Conservation (phyloP, 2,113 vertebrate species). For the Calcarius ornatus region DNA sequence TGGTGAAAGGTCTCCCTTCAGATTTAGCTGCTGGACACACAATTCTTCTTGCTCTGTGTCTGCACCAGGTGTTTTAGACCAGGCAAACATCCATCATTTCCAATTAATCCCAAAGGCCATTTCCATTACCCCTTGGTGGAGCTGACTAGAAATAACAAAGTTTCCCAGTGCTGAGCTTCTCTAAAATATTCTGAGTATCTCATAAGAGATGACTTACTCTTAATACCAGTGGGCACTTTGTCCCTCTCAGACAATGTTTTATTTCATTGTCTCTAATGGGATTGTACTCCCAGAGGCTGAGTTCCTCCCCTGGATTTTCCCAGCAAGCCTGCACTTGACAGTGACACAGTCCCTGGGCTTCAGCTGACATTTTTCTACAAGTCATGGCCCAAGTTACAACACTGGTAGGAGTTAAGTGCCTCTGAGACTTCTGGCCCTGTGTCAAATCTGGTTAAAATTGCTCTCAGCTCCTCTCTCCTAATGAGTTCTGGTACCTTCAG, state of each 20-base stretch:
- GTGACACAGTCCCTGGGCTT: not conserved
- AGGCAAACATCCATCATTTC: conserved; percentile 23
- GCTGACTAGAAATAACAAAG: not conserved
- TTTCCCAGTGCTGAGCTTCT: not conserved
- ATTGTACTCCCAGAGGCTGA: not conserved
- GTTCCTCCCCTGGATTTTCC: not conserved
- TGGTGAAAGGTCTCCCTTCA: not conserved
- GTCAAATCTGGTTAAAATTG: not conserved
- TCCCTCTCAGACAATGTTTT: not conserved
- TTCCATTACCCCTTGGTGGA: conserved; percentile 22
- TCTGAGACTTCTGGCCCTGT: not conserved
- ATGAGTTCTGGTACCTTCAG: not conserved
- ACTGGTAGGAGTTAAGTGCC: not conserved
- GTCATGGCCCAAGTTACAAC: not conserved
- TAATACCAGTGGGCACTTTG: not conserved
- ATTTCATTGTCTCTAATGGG: not conserved
- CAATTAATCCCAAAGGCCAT: conserved; percentile 43
- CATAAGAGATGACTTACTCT: not conserved
- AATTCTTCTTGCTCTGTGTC: conserved; percentile 40
- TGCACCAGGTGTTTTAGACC: conserved; percentile 25
- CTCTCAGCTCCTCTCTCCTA: not conserved
- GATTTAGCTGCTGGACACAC: not conserved
- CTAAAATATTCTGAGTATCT: not conserved
- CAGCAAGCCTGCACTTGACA: not conserved
- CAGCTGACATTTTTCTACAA: not conserved